Percentiles rank a stretch among this genome's conserved stretches.
These are phyloP conservation scores for Riparia riparia DNA, from an alignment of 2,113 vertebrate species.

Conservation along the genomic window DNA sequence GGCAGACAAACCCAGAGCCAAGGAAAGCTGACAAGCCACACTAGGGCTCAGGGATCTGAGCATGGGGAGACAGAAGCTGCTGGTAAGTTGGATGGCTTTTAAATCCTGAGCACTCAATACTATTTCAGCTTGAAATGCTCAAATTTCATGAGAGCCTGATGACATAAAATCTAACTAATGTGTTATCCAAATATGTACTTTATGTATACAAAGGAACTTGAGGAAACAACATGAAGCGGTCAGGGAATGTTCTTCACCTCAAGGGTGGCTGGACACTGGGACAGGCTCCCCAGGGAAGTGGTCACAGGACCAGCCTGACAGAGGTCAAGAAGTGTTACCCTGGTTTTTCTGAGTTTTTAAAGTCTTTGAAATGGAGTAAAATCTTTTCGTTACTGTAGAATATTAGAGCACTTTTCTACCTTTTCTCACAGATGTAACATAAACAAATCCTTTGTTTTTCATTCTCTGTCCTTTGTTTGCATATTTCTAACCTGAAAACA, in stretches of 20 bases:
- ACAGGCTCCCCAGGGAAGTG: neutral
- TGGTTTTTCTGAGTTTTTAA: too few species aligned
- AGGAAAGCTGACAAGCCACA: neutral
- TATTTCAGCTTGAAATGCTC: neutral
- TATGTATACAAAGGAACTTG: neutral
- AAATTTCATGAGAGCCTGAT: neutral
- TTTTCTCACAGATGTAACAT: too few species aligned
- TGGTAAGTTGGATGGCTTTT: neutral
- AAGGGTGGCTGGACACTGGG: accelerated
- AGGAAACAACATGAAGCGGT: neutral
- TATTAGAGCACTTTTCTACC: too few species aligned
- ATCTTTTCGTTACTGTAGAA: too few species aligned
- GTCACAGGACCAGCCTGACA: neutral
- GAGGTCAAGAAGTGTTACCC: neutral
- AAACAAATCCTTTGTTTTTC: too few species aligned
- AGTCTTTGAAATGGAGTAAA: too few species aligned
- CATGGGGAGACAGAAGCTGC: neutral
- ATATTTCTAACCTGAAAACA: too few species aligned
- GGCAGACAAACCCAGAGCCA: neutral
- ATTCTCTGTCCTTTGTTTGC: too few species aligned
- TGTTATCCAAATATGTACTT: neutral
- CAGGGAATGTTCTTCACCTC: neutral
- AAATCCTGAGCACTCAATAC: neutral
- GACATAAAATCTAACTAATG: neutral
- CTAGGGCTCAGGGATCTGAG: neutral